A percentile compares a stretch with the other conserved stretches of the same genome.
Conservation (phyloP, 1,140 invertebrate species). For the Leptonema lineaticorne region DNA sequence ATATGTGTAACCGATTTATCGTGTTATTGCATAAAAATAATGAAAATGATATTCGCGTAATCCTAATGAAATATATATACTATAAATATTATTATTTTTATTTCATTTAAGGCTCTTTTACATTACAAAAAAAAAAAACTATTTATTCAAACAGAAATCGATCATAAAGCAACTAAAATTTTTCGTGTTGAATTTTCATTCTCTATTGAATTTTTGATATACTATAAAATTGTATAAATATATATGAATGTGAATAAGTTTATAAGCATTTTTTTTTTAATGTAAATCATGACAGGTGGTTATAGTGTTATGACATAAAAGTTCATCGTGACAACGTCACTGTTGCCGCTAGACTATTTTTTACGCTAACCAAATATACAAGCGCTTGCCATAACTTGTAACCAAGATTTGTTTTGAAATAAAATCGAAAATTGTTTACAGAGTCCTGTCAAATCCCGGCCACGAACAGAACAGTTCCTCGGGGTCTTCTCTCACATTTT, state of each 20-base stretch:
- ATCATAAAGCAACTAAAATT: too few species aligned
- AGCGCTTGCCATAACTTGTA: conserved; percentile 17
- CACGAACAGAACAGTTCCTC: background rate
- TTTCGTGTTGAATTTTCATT: too few species aligned
- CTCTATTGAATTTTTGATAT: too few species aligned
- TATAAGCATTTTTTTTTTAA: background rate
- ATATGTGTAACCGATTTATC: too few species aligned
- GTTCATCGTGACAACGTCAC: background rate
- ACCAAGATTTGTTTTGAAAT: conserved; percentile 24
- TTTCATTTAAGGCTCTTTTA: too few species aligned
- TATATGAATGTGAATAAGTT: background rate
- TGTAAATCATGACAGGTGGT: background rate
- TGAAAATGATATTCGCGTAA: too few species aligned
- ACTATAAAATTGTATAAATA: background rate
- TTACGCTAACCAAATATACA: conserved; percentile 27
- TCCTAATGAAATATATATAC: too few species aligned
- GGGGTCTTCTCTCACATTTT: background rate
- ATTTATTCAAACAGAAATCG: too few species aligned
- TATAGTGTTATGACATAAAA: background rate
- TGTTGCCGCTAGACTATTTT: conserved; percentile 7
- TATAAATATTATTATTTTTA: too few species aligned
- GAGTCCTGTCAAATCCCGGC: background rate
- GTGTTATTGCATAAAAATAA: too few species aligned
- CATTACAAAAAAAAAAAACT: too few species aligned
- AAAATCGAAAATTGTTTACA: conserved; percentile 24